Evolutionary conservation across 2,113 vertebrate genomes (phyloP).

Genomic region (Motacilla alba): DNA sequence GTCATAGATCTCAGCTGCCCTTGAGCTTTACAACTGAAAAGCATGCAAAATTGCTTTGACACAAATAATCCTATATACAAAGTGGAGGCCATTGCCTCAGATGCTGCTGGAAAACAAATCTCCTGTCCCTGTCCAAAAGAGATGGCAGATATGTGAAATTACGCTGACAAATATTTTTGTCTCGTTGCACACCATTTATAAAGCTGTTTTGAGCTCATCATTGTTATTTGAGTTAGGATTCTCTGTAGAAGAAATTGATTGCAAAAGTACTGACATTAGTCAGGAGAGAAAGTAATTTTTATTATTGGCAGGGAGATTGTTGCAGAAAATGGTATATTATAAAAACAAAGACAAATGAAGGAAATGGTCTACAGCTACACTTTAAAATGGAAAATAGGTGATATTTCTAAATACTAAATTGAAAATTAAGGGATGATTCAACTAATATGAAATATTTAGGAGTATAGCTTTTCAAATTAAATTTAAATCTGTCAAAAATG

Average conservation of each 20-base stretch:
- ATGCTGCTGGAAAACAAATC: constrained; percentile 18
- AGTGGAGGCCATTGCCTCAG: neutral
- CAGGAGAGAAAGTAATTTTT: constrained; percentile 11
- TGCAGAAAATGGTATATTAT: neutral
- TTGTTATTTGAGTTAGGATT: neutral
- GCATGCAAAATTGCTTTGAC: constrained; percentile 48
- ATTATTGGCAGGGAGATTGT: neutral
- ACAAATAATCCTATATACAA: constrained; percentile 13
- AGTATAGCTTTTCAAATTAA: neutral
- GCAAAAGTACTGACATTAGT: neutral
- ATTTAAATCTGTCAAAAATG: neutral
- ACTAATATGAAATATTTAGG: neutral
- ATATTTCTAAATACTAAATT: neutral
- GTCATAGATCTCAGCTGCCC: neutral
- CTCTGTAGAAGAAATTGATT: neutral
- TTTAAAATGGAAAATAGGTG: neutral
- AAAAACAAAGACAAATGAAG: neutral
- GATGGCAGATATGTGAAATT: neutral
- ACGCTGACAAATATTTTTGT: neutral
- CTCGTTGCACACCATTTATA: neutral
- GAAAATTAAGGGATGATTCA: neutral
- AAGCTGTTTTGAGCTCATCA: neutral
- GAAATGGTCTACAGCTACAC: neutral
- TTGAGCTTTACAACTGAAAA: neutral
- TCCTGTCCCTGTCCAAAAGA: neutral